These are phyloP conservation scores for Clytia hemisphaerica DNA, from an alignment of 30 jellyfish, hydroid and myxozoan species.

Conservation along the genomic window DNA sequence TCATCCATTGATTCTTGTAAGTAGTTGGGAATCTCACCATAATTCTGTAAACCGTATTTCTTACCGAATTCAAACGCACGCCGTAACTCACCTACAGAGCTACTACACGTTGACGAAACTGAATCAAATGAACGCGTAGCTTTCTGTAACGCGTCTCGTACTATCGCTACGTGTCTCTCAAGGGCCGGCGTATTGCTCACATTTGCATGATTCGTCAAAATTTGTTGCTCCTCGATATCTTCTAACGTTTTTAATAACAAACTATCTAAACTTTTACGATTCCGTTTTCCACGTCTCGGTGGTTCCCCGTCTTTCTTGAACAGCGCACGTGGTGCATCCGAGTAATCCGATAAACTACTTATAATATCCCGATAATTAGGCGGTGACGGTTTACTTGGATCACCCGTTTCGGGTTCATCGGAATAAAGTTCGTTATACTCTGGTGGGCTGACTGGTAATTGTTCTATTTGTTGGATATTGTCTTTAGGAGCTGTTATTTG, in stretches of 20 bases:
- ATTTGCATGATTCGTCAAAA: conserved; percentile 2
- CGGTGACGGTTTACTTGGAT: background rate
- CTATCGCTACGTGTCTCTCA: no score
- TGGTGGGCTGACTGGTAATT: no score
- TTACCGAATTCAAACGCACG: conserved; percentile 93
- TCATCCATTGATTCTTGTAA: background rate
- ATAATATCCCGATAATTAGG: background rate
- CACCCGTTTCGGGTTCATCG: no score
- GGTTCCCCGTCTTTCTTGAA: background rate
- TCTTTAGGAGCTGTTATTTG: background rate
- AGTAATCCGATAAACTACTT: no score
- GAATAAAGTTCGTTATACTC: no score
- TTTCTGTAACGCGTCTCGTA: conserved; percentile 11
- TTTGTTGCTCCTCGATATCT: conserved; percentile 22
- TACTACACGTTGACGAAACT: conserved; percentile 82
- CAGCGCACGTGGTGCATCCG: conserved; percentile 6
- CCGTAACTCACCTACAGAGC: conserved; percentile 73
- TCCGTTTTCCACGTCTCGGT: background rate
- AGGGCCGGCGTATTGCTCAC: no score
- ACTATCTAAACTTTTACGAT: conserved; percentile 27
- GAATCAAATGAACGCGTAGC: conserved; percentile 88
- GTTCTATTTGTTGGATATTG: no score
- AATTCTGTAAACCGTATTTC: conserved; percentile 67
- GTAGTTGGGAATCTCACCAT: conserved; percentile 32
- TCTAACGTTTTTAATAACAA: conserved; percentile 7